Percentiles rank a stretch among this genome's conserved stretches.
These are phyloP conservation scores for Oostethus manadensis DNA, from an alignment of 2,113 vertebrate species.

Conservation along the genomic window DNA sequence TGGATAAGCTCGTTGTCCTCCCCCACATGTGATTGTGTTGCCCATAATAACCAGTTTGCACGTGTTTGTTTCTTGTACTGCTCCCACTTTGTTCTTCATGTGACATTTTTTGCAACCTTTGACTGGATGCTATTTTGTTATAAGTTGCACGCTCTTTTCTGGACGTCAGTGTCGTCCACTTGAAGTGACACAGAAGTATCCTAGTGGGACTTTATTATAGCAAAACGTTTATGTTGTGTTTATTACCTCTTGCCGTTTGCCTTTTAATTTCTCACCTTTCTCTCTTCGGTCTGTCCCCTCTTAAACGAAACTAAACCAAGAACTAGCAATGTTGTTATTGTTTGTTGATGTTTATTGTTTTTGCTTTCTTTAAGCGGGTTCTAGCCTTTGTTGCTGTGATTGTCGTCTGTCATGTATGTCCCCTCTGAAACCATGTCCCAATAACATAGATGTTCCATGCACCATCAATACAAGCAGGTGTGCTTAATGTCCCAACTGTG, in stretches of 20 bases:
- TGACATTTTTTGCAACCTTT: neutral
- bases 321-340: too few species aligned
- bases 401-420: neutral
- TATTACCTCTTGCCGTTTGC: too few species aligned
- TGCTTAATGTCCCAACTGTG: slow-evolving; percentile 13
- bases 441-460: neutral
- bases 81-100: neutral
- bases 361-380: too few species aligned
- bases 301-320: too few species aligned
- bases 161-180: too few species aligned
- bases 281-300: too few species aligned
- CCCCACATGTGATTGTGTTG: slow-evolving; percentile 18
- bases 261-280: too few species aligned
- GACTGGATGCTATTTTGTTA: neutral
- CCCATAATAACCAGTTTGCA: neutral
- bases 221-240: too few species aligned
- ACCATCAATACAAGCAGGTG: neutral
- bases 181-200: too few species aligned
- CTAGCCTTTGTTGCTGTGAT: too few species aligned
- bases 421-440: neutral
- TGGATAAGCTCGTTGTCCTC: slow-evolving; percentile 34
- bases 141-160: neutral
- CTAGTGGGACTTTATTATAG: too few species aligned
- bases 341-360: too few species aligned
- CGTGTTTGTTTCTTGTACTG: slow-evolving; percentile 1